Evolutionary conservation across 1,140 invertebrate species (phyloP).

Genomic region (Cyclina sinensis): DNA sequence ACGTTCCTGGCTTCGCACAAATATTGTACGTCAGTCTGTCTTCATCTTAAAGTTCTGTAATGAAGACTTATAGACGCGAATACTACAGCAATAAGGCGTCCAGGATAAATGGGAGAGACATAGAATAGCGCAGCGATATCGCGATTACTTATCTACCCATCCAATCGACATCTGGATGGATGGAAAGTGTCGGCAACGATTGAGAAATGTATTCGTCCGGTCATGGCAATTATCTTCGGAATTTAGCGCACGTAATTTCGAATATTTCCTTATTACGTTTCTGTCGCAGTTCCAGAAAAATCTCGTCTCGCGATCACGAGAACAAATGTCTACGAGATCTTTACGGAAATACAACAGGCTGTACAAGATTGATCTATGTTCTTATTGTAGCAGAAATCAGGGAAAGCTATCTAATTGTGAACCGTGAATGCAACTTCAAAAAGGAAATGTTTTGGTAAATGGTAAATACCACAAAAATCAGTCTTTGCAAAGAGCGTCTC

Average conservation of each 20-base stretch:
- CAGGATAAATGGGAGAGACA: background rate
- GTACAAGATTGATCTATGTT: too few species aligned
- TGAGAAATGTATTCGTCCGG: constrained; percentile 34
- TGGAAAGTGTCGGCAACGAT: constrained; percentile 18
- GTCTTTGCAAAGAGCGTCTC: too few species aligned
- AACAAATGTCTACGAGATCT: too few species aligned
- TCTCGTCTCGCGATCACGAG: background rate
- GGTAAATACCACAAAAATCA: too few species aligned
- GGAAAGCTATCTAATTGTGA: too few species aligned
- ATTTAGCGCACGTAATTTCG: constrained; percentile 14
- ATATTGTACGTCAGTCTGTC: background rate
- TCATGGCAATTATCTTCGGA: constrained; percentile 29
- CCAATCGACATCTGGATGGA: constrained; percentile 13
- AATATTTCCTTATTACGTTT: constrained; percentile 37
- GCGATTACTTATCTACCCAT: background rate
- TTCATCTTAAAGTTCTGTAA: background rate
- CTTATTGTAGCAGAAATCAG: too few species aligned
- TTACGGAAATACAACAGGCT: too few species aligned
- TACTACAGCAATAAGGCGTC: background rate
- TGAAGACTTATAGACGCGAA: constrained; percentile 16
- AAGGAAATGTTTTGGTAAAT: too few species aligned
- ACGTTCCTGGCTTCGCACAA: background rate
- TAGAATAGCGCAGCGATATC: background rate
- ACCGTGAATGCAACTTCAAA: too few species aligned
- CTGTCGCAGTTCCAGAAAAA: constrained; percentile 2